A percentile compares a stretch with the other conserved stretches of the same genome.
Evolutionary conservation across 2,888 invertebrate species (phyloP).

Genomic region (Ennomos quercinarius): DNA sequence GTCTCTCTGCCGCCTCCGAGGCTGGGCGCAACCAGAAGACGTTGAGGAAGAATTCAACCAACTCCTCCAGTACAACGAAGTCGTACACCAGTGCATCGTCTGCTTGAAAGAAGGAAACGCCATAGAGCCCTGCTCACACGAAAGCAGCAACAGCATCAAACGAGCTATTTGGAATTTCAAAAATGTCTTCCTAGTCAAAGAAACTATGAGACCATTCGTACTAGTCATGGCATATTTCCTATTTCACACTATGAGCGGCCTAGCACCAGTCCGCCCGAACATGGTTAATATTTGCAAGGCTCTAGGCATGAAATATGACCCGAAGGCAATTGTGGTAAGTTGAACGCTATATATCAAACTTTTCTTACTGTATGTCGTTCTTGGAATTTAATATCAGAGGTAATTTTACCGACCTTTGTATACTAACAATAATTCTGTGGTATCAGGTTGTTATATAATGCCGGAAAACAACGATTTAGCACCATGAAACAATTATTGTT

Average conservation of each 20-base stretch:
- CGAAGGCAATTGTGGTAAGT: constrained; percentile 80
- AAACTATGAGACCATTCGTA: constrained; percentile 80
- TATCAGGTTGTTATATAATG: constrained; percentile 14
- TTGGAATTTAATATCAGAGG: constrained; percentile 10
- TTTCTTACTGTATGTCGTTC: constrained; percentile 4
- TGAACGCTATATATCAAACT: background rate
- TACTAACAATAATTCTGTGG: too few relatives aligned
- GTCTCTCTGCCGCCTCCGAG: constrained; percentile 84
- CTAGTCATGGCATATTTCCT: constrained; percentile 83
- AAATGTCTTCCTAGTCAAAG: constrained; percentile 76
- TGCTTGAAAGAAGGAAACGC: constrained; percentile 63
- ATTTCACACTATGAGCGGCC: constrained; percentile 80
- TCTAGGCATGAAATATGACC: constrained; percentile 75
- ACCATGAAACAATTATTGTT: constrained; percentile 12
- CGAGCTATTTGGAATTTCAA: constrained; percentile 58
- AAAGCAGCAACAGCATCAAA: constrained; percentile 54
- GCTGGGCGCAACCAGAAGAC: constrained; percentile 81
- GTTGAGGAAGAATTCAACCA: constrained; percentile 81
- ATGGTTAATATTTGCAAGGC: constrained; percentile 83
- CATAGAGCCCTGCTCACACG: constrained; percentile 60
- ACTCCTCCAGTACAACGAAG: constrained; percentile 73
- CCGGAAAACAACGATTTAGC: constrained; percentile 12
- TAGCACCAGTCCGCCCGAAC: constrained; percentile 81
- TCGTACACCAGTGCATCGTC: constrained; percentile 63
- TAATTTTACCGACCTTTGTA: constrained; percentile 18